Percentiles rank a stretch among this genome's conserved stretches.
These are phyloP conservation scores for Kryptopterus vitreolus DNA, from an alignment of 2,797 vertebrate species.

Conservation along the genomic window DNA sequence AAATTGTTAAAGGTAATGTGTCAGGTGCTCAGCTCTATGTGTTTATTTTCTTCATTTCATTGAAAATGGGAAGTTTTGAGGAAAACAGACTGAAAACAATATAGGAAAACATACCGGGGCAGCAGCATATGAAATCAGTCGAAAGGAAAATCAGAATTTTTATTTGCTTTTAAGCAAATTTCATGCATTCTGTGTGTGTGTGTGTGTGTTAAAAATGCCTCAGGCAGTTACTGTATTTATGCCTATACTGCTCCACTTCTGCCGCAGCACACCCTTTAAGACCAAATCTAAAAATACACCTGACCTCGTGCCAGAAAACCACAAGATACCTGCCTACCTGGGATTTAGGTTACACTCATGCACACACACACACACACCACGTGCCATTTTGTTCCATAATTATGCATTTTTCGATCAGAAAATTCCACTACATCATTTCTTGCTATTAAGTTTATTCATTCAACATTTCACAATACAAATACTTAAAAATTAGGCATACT, in stretches of 20 bases:
- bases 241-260: conserved; percentile 33
- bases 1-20: neutral
- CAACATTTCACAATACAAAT: conserved; percentile 99
- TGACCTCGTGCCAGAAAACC: conserved; percentile 63
- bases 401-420: neutral
- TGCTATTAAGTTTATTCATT: conserved; percentile 99
- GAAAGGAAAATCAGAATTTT: neutral
- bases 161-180: neutral
- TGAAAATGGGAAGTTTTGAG: neutral
- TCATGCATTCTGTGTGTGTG: neutral
- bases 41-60: neutral
- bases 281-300: conserved; percentile 51
- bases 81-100: neutral
- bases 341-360: conserved; percentile 21
- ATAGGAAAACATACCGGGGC: neutral
- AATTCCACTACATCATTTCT: conserved; percentile 60
- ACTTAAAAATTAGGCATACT: conserved; percentile 99
- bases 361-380: neutral
- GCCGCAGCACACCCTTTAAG: conserved; percentile 37
- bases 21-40: neutral
- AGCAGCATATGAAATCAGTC: neutral
- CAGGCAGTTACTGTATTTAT: conserved; percentile 5
- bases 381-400: neutral
- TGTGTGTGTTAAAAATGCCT: neutral
- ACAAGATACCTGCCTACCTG: conserved; percentile 32